Base-by-base conservation (phyloP, 2,797 vertebrate species). In the Mionectes olivaceus region DNA sequence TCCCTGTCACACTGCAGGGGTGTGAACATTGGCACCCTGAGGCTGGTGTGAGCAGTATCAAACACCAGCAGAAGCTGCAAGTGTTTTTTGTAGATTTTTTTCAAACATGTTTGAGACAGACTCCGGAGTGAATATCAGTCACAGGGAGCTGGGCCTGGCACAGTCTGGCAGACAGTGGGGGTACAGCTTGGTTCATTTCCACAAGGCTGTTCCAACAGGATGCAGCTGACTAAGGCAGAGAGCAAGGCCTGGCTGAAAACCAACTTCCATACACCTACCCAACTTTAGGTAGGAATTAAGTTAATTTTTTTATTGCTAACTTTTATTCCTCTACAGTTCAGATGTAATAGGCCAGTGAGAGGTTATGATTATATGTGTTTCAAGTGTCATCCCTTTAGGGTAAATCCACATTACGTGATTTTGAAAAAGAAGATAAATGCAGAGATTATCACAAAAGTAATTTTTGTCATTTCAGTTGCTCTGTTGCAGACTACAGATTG, bases 1-100 rank as follows among this genome's bases (percentile, higher is more conserved):
- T 17, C 7, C 18, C 59, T 17, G 28, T 35, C 39, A 39, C 37
- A 24, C 5, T 41, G n/a, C 1, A 50, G 5, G 10, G 5, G 11
- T 28, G 53, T 10, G 67, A 28, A 1, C 19, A 1, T 1, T 0
- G 2, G 14, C 25, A 9, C 18, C 5, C 57, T 15, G 24, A 0
- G 2, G 9, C 23, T 35, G 35, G 11, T 49, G n/a, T 5, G 35
- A 35, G 21, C 61, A 13, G 7, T 11, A n/a, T 9, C 61, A 46
- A 56, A 28, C 0, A 5, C 33, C 13, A 7, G 37, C 64, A 44
- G 64, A 49, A 76, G 55, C 55, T 47, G 39, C 3, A 4, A 22
- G 19, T 4, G 6, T 22, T 30, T 47, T 47, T 22, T 64, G 55
- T 84, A 41, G 14, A 9, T 3, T 16, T 25, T 55, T 73, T 75